Percentiles rank a stretch among this genome's conserved stretches.
Evolutionary conservation across 64 coral and sea anemone species (phyloP).

Genomic region (Montipora foliosa): DNA sequence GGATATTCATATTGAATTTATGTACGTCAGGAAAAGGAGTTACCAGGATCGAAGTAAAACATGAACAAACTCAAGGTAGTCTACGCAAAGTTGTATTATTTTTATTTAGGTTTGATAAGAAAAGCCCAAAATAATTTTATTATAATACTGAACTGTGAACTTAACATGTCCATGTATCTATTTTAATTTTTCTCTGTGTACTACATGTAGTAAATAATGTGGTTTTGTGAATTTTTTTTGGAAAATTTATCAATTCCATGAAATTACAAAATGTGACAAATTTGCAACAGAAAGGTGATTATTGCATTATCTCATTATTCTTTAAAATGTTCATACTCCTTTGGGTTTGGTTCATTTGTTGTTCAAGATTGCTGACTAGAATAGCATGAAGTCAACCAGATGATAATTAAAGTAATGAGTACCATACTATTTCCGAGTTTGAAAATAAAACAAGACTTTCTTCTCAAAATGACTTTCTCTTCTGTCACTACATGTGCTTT

Average conservation of each 20-base stretch:
- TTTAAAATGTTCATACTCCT: no score
- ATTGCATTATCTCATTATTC: not conserved
- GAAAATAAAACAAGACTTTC: no score
- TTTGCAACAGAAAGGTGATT: not conserved
- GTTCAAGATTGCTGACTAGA: not conserved
- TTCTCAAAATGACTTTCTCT: no score
- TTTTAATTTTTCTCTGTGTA: slow-evolving; percentile 2
- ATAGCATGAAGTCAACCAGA: no score
- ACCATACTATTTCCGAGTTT: no score
- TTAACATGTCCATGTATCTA: not conserved
- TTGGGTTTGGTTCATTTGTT: not conserved
- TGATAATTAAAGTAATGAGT: no score
- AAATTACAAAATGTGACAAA: not conserved
- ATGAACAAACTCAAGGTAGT: slow-evolving; percentile 51
- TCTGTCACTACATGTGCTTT: no score
- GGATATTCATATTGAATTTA: not conserved
- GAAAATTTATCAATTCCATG: not conserved
- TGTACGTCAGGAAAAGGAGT: not conserved
- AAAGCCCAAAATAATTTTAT: not conserved
- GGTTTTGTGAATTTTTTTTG: not conserved
- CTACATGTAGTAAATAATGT: not conserved
- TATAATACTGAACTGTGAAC: not conserved
- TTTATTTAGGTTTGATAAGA: not conserved
- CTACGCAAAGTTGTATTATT: not conserved
- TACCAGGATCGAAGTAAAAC: not conserved